Percentiles rank a stretch among this genome's conserved stretches.
phyloP scores from a whole-genome alignment of 1,140 invertebrate genomes.

The Bombus impatiens region DNA sequence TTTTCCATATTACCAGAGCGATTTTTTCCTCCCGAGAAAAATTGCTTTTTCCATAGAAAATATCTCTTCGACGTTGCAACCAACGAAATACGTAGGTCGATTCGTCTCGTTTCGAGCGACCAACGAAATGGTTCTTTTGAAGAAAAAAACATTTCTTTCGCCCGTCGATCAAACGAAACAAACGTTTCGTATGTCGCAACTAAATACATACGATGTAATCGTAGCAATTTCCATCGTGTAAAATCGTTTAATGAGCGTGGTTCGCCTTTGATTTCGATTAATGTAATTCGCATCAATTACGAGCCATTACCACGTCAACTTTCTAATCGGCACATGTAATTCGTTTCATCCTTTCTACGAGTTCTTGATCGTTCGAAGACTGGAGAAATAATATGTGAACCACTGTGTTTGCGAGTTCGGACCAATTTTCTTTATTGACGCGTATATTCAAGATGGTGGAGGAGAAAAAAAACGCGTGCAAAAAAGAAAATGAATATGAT shows the following conservation, averaged over 20 bases:
- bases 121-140: not conserved
- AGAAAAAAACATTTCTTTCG: not conserved
- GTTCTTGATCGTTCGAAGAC: not conserved
- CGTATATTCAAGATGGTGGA: not conserved
- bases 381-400: too few species aligned
- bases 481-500: not conserved
- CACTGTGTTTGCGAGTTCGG: too few species aligned
- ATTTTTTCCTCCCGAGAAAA: not conserved
- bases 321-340: constrained; percentile 6
- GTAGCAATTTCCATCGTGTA: not conserved
- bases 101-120: not conserved
- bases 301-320: not conserved
- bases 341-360: not conserved
- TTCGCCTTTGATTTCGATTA: constrained; percentile 2
- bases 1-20: not conserved
- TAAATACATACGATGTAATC: not conserved
- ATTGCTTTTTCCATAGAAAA: not conserved
- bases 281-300: constrained; percentile 14
- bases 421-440: constrained; percentile 1
- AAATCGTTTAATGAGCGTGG: not conserved
- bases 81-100: not conserved
- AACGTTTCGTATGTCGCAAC: not conserved
- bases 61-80: not conserved
- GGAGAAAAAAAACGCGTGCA: too few species aligned
- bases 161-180: not conserved